Evolutionary conservation across 2,888 invertebrate genomes (phyloP).

Genomic region (Eupithecia exiguata): DNA sequence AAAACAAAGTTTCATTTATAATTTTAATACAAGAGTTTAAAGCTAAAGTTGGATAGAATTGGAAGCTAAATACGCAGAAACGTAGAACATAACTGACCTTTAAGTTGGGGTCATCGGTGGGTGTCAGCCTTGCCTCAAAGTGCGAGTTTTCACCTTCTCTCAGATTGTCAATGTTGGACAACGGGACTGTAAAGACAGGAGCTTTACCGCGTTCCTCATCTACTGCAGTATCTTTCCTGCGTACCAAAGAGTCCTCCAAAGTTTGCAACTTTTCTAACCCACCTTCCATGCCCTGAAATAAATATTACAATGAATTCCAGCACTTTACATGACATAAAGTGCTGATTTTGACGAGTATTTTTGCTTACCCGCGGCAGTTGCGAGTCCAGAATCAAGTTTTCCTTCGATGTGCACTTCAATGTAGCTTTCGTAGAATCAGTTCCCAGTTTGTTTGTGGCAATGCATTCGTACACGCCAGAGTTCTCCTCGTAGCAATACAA

Average conservation of each 20-base stretch:
- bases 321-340: neutral
- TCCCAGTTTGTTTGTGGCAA: conserved; percentile 96
- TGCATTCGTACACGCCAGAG: conserved; percentile 96
- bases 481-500: conserved; percentile 98
- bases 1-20: conserved; percentile 34
- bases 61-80: neutral
- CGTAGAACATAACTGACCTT: conserved; percentile 77
- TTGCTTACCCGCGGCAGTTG: conserved; percentile 92
- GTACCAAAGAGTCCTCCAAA: conserved; percentile 94
- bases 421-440: conserved; percentile 93
- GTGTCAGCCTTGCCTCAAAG: conserved; percentile 94
- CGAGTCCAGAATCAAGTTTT: conserved; percentile 95
- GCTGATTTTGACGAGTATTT: neutral
- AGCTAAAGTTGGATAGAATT: neutral
- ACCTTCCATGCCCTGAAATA: conserved; percentile 93
- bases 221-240: conserved; percentile 88
- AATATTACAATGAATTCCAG: conserved; percentile 2
- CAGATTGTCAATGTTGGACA: conserved; percentile 93
- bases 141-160: conserved; percentile 96
- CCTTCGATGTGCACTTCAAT: conserved; percentile 93
- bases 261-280: conserved; percentile 96
- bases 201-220: conserved; percentile 92
- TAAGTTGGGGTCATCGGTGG: conserved; percentile 95
- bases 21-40: neutral
- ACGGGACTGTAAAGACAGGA: conserved; percentile 94